These are phyloP conservation scores for Tuta absoluta DNA, from an alignment of 2,888 invertebrate genomes.

Conservation along the genomic window DNA sequence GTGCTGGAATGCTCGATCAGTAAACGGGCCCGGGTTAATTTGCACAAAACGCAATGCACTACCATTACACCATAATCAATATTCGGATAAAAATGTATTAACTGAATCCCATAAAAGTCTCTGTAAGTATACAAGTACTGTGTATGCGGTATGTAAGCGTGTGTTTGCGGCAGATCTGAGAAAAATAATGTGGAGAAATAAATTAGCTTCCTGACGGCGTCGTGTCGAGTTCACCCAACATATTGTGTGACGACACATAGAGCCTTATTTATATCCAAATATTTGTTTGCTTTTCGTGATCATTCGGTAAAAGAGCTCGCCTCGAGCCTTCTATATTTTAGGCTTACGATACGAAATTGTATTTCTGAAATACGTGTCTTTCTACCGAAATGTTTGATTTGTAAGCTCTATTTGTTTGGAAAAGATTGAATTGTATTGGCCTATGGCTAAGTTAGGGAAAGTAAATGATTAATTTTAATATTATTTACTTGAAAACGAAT, in stretches of 20 bases:
- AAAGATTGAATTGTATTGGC: background rate
- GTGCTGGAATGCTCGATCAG: too few species aligned
- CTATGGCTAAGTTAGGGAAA: background rate
- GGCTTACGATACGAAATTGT: slow-evolving; percentile 36
- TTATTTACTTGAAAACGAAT: too few species aligned
- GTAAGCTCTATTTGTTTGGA: background rate
- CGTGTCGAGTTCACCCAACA: slow-evolving; percentile 37
- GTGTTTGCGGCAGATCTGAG: slow-evolving; percentile 42
- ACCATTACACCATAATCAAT: too few species aligned
- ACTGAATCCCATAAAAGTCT: slow-evolving; percentile 38
- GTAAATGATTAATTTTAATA: background rate
- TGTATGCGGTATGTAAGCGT: slow-evolving; percentile 37
- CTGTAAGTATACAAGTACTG: background rate
- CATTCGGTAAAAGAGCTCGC: slow-evolving; percentile 40
- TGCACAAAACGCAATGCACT: too few species aligned
- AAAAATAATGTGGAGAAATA: slow-evolving; percentile 56
- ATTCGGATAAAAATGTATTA: background rate
- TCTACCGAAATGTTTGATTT: background rate
- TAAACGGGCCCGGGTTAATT: too few species aligned
- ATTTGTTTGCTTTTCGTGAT: slow-evolving; percentile 57
- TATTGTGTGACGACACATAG: slow-evolving; percentile 42
- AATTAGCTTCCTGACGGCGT: slow-evolving; percentile 48
- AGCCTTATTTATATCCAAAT: slow-evolving; percentile 64
- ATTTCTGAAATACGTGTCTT: background rate
- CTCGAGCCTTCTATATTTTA: slow-evolving; percentile 42